Conservation (phyloP, 2,797 vertebrate genomes). For the Cyprinella venusta region DNA sequence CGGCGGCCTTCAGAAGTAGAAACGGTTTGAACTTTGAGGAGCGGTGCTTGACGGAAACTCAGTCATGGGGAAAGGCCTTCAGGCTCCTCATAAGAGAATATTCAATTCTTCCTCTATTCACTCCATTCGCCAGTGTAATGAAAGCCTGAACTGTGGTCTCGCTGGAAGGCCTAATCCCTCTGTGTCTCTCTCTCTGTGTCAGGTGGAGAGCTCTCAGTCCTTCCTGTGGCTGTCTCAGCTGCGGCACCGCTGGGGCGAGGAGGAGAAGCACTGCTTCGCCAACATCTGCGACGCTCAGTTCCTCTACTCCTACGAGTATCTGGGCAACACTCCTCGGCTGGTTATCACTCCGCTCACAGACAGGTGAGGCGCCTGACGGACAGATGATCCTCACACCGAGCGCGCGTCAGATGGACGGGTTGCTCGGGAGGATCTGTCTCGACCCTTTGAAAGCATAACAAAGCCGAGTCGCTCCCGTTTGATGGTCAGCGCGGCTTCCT, state of each 20-base stretch:
- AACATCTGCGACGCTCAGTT: slow-evolving; percentile 97
- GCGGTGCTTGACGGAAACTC: neutral
- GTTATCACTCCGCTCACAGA: slow-evolving; percentile 97
- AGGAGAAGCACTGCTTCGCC: slow-evolving; percentile 87
- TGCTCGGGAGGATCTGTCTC: slow-evolving; percentile 45
- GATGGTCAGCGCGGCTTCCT: slow-evolving; percentile 68
- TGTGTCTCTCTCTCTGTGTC: slow-evolving; percentile 17
- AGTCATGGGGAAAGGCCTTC: slow-evolving; percentile 22
- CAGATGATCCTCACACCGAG: too few species aligned
- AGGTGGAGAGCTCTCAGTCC: slow-evolving; percentile 92
- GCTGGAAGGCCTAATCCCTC: slow-evolving; percentile 17
- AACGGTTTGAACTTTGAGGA: neutral
- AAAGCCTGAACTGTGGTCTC: slow-evolving; percentile 33
- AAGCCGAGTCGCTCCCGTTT: slow-evolving; percentile 74
- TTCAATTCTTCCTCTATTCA: slow-evolving; percentile 21
- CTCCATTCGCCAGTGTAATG: slow-evolving; percentile 1
- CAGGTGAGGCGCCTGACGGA: slow-evolving; percentile 76
- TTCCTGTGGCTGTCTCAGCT: slow-evolving; percentile 96
- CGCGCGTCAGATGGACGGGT: too few species aligned
- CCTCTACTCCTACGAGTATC: slow-evolving; percentile 93
- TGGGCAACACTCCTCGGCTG: slow-evolving; percentile 93
- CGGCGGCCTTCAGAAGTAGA: neutral
- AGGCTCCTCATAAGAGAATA: slow-evolving; percentile 13
- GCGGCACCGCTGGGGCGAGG: slow-evolving; percentile 90
- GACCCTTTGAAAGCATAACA: slow-evolving; percentile 77